Base-by-base conservation (phyloP, 1,140 invertebrate genomes). In the Ips nitidus region DNA sequence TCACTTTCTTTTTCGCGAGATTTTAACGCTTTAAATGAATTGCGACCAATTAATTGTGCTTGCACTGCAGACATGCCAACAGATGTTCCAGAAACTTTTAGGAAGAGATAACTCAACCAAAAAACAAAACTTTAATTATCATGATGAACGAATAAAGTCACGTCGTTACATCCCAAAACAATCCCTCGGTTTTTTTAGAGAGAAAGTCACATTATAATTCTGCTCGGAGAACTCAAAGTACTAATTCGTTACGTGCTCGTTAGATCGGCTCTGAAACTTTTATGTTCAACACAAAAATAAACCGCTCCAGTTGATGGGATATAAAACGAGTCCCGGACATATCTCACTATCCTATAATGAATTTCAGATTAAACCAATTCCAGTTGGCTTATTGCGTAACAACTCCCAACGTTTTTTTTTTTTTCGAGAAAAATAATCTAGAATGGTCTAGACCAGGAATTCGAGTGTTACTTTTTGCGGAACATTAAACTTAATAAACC, bases 11-110 rank as follows among this genome's bases (percentile, higher is more conserved):
- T 50, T 8, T 50, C 6, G 45, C 22, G 22, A 22, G 22, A 22
- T 50, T 50, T 50, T 50, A 50, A 50, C 45, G 22, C 45, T 50
- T 50, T 50, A 50, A 50, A 50, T 50, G 7, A 50, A 50, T 50
- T 50, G 45, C 45, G 45, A 22, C 45, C 45, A 56, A 36, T 56
- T 56, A 56, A 56, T 56, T 56, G 53, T 56, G n/a, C 38, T 56
- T 56, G 38, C n/a, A 56, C 53, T 56, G 53, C 53, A 56, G 38
- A 56, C 53, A 50, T 22, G 47, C n/a, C 53, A 37, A 38, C 53
- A 56, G 53, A 56, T 56, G 53, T 38, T 56, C 53, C 22, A 7
- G 53, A 56, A 56, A 56, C n/a, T 37, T 56, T 39, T 39, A 56
- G n/a, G n/a, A 36, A 56, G 22, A 56, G 53, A 56, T 56, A 56